These are phyloP conservation scores for Apis dorsata DNA, from an alignment of 1,140 invertebrate genomes.

Conservation along the genomic window DNA sequence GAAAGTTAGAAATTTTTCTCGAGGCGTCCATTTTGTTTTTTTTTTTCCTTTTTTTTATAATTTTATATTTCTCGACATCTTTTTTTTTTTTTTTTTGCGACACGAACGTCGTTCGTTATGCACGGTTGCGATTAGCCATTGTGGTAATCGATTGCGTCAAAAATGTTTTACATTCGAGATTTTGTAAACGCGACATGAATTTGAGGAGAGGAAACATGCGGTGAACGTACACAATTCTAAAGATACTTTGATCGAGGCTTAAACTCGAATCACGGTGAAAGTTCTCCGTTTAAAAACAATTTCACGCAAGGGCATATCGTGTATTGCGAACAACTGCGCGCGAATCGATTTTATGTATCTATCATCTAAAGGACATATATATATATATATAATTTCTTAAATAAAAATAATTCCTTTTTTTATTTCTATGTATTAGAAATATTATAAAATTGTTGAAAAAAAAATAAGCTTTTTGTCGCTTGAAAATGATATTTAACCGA, in stretches of 20 bases:
- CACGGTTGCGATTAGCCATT: neutral
- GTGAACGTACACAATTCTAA: slow-evolving; percentile 9
- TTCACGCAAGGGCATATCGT: slow-evolving; percentile 16
- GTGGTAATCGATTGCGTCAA: slow-evolving; percentile 17
- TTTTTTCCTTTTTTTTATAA: neutral
- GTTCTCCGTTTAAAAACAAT: slow-evolving; percentile 19
- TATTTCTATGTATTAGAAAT: no score
- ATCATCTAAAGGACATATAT: neutral
- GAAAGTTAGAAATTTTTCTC: neutral
- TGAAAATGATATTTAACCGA: neutral
- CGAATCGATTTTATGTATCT: neutral
- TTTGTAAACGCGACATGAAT: slow-evolving; percentile 38
- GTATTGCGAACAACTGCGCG: slow-evolving; percentile 15
- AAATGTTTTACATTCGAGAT: slow-evolving; percentile 10
- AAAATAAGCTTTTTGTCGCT: neutral
- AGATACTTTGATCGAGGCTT: slow-evolving; percentile 18
- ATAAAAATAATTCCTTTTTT: no score
- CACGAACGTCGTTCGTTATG: neutral
- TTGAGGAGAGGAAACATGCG: slow-evolving; percentile 16
- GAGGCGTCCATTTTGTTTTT: neutral
- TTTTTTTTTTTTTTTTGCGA: neutral
- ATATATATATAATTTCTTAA: no score
- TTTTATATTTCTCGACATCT: neutral
- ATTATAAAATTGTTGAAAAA: no score
- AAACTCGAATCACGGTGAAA: slow-evolving; percentile 47